A percentile compares a stretch with the other conserved stretches of the same genome.
Evolutionary conservation across 2,113 vertebrate species (phyloP).

Genomic region (Cyprinodon tularosa): DNA sequence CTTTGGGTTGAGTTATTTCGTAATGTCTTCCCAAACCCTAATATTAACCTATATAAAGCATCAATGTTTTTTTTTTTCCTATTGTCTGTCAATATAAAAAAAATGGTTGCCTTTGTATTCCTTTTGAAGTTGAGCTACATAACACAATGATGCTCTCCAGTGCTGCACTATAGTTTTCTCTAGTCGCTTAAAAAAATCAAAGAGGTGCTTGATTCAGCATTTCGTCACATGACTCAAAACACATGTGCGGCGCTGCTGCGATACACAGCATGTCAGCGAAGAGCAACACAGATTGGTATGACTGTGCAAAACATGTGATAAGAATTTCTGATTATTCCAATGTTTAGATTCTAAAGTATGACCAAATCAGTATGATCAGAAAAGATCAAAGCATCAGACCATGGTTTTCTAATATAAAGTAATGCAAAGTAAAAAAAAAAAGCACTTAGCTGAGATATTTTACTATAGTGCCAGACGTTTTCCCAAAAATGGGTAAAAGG

Average conservation of each 20-base stretch:
- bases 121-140: background rate
- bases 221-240: background rate
- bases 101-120: background rate
- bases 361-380: too few species aligned
- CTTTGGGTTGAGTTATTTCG: background rate
- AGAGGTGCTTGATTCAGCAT: background rate
- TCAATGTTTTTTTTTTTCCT: background rate
- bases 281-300: background rate
- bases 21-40: background rate
- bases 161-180: background rate
- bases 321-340: background rate
- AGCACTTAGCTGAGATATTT: slow-evolving; percentile 22
- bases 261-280: background rate
- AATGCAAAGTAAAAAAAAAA: slow-evolving; percentile 5
- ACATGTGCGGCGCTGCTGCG: background rate
- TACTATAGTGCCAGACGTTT: slow-evolving; percentile 20
- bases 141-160: background rate
- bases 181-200: background rate
- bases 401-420: slow-evolving; percentile 1
- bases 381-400: background rate
- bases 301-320: background rate
- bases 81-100: background rate
- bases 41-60: background rate
- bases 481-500: slow-evolving; percentile 33
- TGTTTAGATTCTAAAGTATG: background rate